These are phyloP conservation scores for Heliconius congener DNA, from an alignment of 1,140 invertebrate species.

Conservation along the genomic window DNA sequence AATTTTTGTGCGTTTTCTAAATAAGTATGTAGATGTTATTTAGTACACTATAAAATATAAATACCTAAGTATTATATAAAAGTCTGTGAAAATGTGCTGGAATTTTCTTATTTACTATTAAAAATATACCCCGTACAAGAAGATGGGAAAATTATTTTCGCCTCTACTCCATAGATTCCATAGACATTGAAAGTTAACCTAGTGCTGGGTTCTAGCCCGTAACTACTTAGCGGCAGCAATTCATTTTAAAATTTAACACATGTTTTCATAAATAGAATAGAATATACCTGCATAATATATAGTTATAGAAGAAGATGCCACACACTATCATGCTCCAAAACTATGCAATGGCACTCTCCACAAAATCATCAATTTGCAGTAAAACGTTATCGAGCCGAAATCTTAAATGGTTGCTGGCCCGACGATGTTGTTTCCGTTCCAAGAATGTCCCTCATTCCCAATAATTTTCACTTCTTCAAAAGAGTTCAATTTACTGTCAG, in stretches of 20 bases:
- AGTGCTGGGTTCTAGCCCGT: no score
- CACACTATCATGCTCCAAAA: slow-evolving; percentile 31
- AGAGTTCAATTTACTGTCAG: slow-evolving; percentile 30
- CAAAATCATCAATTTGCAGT: slow-evolving; percentile 31
- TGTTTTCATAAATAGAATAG: background rate
- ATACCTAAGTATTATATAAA: slow-evolving; percentile 22
- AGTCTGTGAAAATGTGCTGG: background rate
- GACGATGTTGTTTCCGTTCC: slow-evolving; percentile 39
- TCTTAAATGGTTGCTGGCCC: slow-evolving; percentile 31
- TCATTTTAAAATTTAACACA: background rate
- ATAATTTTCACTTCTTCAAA: slow-evolving; percentile 38
- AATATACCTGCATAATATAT: slow-evolving; percentile 27
- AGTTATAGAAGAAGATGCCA: slow-evolving; percentile 15
- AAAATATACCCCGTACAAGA: background rate
- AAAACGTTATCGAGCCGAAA: slow-evolving; percentile 41
- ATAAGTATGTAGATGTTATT: no score
- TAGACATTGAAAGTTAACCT: background rate
- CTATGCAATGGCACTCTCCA: slow-evolving; percentile 44
- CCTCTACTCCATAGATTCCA: background rate
- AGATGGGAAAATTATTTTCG: no score
- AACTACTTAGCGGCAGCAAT: background rate
- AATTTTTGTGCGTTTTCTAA: no score
- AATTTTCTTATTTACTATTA: background rate
- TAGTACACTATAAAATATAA: no score
- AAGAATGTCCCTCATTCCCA: slow-evolving; percentile 33